Base-by-base conservation (phyloP, 2,113 vertebrate genomes). In the Cynoglossus semilaevis region DNA sequence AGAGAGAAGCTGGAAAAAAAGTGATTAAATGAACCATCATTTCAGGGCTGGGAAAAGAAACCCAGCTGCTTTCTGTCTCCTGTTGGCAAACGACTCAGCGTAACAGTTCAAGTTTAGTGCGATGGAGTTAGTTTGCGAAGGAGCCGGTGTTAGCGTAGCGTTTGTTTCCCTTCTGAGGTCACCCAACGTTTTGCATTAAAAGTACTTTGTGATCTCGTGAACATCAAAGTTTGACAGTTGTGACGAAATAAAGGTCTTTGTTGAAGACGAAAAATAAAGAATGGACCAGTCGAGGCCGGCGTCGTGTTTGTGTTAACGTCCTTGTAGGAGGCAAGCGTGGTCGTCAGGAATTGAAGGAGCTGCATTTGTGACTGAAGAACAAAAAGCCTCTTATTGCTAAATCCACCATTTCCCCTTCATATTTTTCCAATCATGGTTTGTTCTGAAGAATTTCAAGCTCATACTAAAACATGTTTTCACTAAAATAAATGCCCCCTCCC, bases 391-490 rank as follows among this genome's bases (percentile, higher is more conserved):
- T 71, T 70, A 79, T 85, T 87, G 82, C 84, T 84, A 76, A 85
- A 79, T 78, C 60, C 58, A 67, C 72, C 56, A 72, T 87, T 88
- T 89, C 83, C 77, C 74, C 64, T 55, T 82, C 87, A 88, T 64
- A 73, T 87, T 88, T 88, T 88, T 89, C 69, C 82, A 88, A 89
- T 89, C 88, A 87, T 74, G 63, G 69, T 65, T 66, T 73, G 64
- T 87, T 89, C 77, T 52, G 72, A 86, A 72, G 79, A 65, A 85
- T 77, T 78, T 79, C 75, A 61, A 68, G 35, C 77, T 76, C 63
- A 70, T 74, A 76, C 72, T 78, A 56, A 84, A 90, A 87, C 80
- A 76, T 89, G 87, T 88, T 90, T 88, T 72, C 72, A 87, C 77
- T 90, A 70, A 88, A 85, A 72, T 53, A 80, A 49, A 52, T 74